A percentile compares a stretch with the other conserved stretches of the same genome.
phyloP scores from a whole-genome alignment of 2,113 vertebrate species.

The Chaetodon auriga region DNA sequence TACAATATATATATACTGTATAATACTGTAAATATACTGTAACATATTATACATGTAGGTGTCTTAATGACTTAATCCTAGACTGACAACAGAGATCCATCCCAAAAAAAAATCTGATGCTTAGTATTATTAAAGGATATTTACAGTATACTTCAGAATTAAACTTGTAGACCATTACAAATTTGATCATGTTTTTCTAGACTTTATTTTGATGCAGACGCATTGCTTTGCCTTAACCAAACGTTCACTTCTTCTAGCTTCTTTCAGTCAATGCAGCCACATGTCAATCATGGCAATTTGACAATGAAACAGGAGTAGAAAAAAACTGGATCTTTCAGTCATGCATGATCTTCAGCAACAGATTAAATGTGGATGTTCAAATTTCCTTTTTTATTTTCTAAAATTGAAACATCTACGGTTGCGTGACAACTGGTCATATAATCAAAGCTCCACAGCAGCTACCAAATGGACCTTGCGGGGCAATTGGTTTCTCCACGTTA shows the following conservation, averaged over 20 bases:
- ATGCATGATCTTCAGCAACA: too few relatives aligned
- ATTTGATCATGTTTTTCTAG: background rate
- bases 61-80: background rate
- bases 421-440: too few relatives aligned
- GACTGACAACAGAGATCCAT: background rate
- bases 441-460: too few relatives aligned
- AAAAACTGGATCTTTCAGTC: background rate
- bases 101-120: background rate
- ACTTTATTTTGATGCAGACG: slow-evolving; percentile 25
- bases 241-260: slow-evolving; percentile 27
- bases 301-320: slow-evolving; percentile 40
- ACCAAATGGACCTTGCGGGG: too few relatives aligned
- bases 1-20: too few relatives aligned
- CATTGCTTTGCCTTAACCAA: background rate
- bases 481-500: background rate
- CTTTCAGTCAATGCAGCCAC: slow-evolving; percentile 46
- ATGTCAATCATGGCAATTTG: slow-evolving; percentile 47
- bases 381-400: background rate
- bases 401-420: too few relatives aligned
- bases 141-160: background rate
- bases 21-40: background rate
- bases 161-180: background rate
- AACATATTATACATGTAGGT: background rate
- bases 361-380: too few relatives aligned
- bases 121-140: background rate